Base-by-base conservation (phyloP, 2,888 invertebrate genomes). In the Gryllus longicercus region DNA sequence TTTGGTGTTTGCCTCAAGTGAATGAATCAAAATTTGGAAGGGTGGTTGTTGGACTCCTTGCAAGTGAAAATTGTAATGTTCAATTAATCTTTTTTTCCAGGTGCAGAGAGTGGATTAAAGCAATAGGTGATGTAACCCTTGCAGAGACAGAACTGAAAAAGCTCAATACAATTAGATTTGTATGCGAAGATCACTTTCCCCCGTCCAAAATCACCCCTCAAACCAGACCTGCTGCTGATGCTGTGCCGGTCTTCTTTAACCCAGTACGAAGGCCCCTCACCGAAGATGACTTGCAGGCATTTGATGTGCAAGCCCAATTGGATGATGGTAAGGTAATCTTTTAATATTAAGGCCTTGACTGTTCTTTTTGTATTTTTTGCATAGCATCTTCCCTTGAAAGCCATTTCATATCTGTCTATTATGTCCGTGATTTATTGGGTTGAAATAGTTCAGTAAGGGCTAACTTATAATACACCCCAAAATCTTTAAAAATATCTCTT, bases 81-180 rank as follows among this genome's bases (percentile, higher is more conserved):
- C 3, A 38, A 38, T 5, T 3, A 38, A 38, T 11, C 3, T 63
- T 18, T 18, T 63, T 14, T 63, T 11, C n/a, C n/a, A 63, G 63
- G 1, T 63, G 63, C 63, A 63, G 63, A 11, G 63, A 63, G n/a
- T 63, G 63, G 63, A n/a, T 63, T 14, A 63, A 63, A n/a, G 63
- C 63, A 10, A 63, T 63, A 18, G 63, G 63, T 14, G 63, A 63
- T n/a, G n/a, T n/a, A 14, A 18, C 63, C 63, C 63, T 63, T 14
- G 63, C 63, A 63, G 63, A 63, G n/a, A 63, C 63, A 63, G 63
- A 63, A n/a, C n/a, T 63, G n/a, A 63, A n/a, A n/a, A 63, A 63
- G n/a, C n/a, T 63, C 16, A 63, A 63, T n/a, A 18, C 63, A 18
- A 63, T 63, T n/a, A 14, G 63, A 14, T 63, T 63, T 63, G 63